phyloP scores from a whole-genome alignment of 35 echinoderm and acorn worm species.

The Diadema setosum region DNA sequence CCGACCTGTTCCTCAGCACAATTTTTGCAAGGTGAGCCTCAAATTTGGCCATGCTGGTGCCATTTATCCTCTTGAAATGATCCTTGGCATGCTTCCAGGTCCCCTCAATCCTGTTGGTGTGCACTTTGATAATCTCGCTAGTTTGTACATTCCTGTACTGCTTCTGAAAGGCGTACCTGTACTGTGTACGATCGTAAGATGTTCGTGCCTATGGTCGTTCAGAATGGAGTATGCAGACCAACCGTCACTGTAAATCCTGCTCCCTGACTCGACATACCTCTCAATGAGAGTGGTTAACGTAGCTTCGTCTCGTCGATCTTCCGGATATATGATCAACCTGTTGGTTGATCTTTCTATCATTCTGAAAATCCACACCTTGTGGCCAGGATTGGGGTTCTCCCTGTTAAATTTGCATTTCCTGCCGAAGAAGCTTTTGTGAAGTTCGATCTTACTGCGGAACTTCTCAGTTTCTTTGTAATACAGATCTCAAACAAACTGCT shows the following conservation, averaged over 20 bases:
- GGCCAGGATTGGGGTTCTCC: not conserved
- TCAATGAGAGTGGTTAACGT: not conserved
- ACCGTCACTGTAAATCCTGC: not conserved
- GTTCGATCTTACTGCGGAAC: not conserved
- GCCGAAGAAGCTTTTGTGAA: slow-evolving; percentile 2
- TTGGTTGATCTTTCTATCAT: not conserved
- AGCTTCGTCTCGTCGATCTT: not conserved
- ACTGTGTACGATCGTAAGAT: not conserved
- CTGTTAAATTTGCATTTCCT: not conserved
- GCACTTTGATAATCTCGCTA: not conserved
- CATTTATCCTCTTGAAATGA: not conserved
- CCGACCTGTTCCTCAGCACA: not conserved
- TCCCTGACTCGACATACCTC: not conserved
- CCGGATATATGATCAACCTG: not conserved
- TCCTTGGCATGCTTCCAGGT: not conserved
- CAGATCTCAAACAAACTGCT: not conserved
- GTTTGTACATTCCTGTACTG: not conserved
- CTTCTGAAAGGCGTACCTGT: not conserved
- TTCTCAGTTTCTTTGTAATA: not conserved
- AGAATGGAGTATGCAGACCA: not conserved
- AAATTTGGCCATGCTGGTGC: not conserved
- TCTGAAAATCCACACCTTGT: not conserved
- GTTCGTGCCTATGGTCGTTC: not conserved
- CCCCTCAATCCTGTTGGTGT: not conserved
- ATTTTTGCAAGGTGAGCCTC: not conserved